phyloP scores from a whole-genome alignment of 2,113 vertebrate genomes.

The Oncorhynchus mykiss region DNA sequence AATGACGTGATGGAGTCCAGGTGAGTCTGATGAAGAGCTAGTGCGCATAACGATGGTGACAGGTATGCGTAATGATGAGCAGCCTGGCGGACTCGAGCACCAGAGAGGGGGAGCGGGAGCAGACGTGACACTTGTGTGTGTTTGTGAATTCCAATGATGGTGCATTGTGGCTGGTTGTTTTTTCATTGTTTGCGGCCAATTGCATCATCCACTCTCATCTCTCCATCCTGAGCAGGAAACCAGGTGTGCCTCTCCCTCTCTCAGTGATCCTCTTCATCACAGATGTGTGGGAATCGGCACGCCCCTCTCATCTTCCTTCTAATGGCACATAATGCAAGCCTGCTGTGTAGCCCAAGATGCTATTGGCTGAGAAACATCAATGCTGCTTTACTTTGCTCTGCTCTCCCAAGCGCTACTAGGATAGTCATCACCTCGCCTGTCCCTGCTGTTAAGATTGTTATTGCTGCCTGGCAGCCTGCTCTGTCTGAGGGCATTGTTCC shows the following conservation, averaged over 20 bases:
- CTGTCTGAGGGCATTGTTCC: background rate
- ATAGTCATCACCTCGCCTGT: background rate
- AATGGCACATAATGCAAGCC: background rate
- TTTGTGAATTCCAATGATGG: background rate
- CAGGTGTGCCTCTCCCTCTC: constrained; percentile 26
- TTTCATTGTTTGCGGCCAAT: constrained; percentile 42
- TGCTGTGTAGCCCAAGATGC: background rate
- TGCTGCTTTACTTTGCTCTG: background rate
- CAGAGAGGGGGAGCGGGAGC: no score
- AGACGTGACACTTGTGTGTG: background rate
- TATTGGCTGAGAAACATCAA: constrained; percentile 3
- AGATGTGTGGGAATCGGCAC: constrained; percentile 2
- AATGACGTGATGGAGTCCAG: no score
- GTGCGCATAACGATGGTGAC: no score
- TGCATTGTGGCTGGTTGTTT: constrained; percentile 8
- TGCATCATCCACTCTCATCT: constrained; percentile 34
- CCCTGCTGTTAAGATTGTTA: background rate
- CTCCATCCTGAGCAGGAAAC: constrained; percentile 22
- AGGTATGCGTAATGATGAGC: no score
- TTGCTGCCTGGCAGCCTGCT: background rate
- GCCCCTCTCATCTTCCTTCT: constrained; percentile 1
- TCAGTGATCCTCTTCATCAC: constrained; percentile 6
- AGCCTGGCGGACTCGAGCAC: no score
- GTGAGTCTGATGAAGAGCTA: no score
- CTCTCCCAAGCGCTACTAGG: background rate